Evolutionary conservation across 2,888 invertebrate genomes (phyloP), one percentile per base, ranked within the genome.

Genomic region (Limnephilus auricula): DNA sequence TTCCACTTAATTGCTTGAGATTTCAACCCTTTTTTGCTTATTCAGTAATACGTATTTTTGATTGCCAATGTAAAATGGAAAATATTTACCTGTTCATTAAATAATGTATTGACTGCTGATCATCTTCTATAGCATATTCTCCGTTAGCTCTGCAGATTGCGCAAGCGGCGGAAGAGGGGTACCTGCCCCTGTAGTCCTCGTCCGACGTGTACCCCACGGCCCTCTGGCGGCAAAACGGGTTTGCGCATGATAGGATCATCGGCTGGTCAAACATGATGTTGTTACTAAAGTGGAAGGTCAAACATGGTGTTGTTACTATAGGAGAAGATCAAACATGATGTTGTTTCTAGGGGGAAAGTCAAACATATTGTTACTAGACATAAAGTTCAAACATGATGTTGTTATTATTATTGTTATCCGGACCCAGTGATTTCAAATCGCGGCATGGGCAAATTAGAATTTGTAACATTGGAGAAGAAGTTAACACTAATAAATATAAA

Each of bases 181-280:
- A 78, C 87, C 25, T 31, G 30, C 40, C 85, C 40, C 40, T 85
- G 37, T 45, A n/a, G 12, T 65, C 65, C 65, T 65, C 65, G n/a
- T 86, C 79, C 25, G 89, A 37, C 4, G 37, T n/a, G 45, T 34
- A 37, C 12, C 88, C 90, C 12, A 45, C 88, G 10, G 92, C 92
- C 30, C 87, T 89, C 37, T 90, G 90, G 15, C 40, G 45, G 79
- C 91, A 90, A 87, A 79, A 92, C 30, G 92, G 91, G 50, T 88
- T 90, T 2, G 85, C 9, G 32, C 82, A 80, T 2, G 90, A 85
- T 78, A 92, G 37, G 13, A 90, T 37, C 91, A 92, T 90, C 18
- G 92, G 92, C 85, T 92, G 91, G 65, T 92, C 92, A 45, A 92
- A 90, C 79, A 92, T 40, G 30, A 92, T 92, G 83, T 90, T 92